Conservation (phyloP, 2,888 invertebrate genomes). For the Belgica antarctica region DNA sequence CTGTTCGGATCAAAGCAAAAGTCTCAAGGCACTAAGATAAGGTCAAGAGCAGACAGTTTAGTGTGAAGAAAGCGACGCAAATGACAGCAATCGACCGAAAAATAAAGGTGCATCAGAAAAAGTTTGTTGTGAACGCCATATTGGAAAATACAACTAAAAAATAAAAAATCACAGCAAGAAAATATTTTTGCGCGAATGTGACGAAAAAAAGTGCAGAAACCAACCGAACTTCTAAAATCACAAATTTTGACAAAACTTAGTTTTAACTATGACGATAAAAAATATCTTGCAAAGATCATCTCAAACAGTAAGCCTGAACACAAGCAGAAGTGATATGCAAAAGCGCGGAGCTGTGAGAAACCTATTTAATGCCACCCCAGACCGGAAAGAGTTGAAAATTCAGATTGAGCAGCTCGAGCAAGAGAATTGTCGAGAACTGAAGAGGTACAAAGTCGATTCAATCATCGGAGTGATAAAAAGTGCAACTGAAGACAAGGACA, state of each 20-base stretch:
- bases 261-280: slow-evolving; percentile 25
- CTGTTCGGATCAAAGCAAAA: too few relatives aligned
- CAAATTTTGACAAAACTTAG: neutral
- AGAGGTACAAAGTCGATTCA: neutral
- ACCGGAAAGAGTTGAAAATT: slow-evolving; percentile 19
- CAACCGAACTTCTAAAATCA: too few relatives aligned
- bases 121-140: slow-evolving; percentile 13
- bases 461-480: neutral
- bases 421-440: neutral
- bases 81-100: too few relatives aligned
- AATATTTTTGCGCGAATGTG: too few relatives aligned
- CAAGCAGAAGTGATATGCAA: slow-evolving; percentile 1
- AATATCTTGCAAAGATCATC: neutral
- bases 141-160: neutral
- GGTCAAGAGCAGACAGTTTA: too few relatives aligned
- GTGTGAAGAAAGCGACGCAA: too few relatives aligned
- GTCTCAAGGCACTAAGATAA: too few relatives aligned
- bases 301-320: neutral
- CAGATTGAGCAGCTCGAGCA: neutral
- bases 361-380: slow-evolving; percentile 24
- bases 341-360: neutral
- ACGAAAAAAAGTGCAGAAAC: neutral
- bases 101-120: too few relatives aligned
- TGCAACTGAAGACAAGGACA: neutral
- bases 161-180: neutral